A percentile compares a stretch with the other conserved stretches of the same genome.
Conservation (phyloP, 2,888 invertebrate species). For the Portevinia maculata region DNA sequence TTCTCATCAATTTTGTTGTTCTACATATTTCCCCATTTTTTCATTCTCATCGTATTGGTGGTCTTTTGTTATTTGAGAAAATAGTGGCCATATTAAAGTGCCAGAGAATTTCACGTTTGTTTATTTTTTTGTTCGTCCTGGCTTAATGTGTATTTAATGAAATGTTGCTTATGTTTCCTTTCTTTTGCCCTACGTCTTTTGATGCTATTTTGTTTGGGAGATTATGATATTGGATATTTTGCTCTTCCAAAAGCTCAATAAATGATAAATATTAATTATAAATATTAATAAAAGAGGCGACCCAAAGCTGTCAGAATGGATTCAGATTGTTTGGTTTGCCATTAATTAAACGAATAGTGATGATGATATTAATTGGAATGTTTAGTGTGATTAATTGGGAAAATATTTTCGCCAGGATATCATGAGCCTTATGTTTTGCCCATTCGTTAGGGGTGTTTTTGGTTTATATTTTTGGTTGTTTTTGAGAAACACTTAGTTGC, state of each 20-base stretch:
- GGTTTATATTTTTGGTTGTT: background rate
- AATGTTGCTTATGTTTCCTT: background rate
- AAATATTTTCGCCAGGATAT: background rate
- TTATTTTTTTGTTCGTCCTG: constrained; percentile 16
- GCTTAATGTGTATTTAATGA: constrained; percentile 56
- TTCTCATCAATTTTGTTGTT: constrained; percentile 65
- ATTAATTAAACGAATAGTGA: constrained; percentile 40
- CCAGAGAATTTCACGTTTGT: constrained; percentile 44
- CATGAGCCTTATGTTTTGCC: background rate
- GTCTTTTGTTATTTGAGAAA: constrained; percentile 56
- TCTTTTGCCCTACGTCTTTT: background rate
- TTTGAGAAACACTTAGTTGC: too few relatives aligned
- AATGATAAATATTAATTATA: constrained; percentile 58
- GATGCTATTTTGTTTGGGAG: background rate
- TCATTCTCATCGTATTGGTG: constrained; percentile 6
- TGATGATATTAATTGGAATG: constrained; percentile 23
- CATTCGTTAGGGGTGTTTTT: background rate
- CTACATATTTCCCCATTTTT: constrained; percentile 41
- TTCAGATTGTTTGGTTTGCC: background rate
- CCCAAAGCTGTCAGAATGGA: background rate
- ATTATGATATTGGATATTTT: constrained; percentile 17
- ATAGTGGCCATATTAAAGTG: constrained; percentile 47
- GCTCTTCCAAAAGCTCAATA: constrained; percentile 28
- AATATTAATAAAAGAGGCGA: constrained; percentile 27
- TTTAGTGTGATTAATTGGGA: constrained; percentile 42